A percentile compares a stretch with the other conserved stretches of the same genome.
These are phyloP conservation scores for Crocallis elinguaria DNA, from an alignment of 2,888 invertebrate species.

Conservation along the genomic window DNA sequence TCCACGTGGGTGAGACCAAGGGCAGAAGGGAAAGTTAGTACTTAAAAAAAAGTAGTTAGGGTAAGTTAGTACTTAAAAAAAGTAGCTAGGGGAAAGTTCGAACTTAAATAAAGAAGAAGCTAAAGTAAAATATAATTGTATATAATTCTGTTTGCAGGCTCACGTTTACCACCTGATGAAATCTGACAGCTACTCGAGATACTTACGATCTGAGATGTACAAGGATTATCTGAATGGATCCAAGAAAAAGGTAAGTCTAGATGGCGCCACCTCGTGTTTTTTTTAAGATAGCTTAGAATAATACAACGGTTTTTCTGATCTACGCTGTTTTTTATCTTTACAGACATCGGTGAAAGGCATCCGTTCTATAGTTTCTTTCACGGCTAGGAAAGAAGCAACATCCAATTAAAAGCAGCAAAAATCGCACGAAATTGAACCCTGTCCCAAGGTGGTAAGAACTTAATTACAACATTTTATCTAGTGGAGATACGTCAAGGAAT, in stretches of 20 bases:
- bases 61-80: too few relatives aligned
- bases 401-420: slow-evolving; percentile 26
- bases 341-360: slow-evolving; percentile 95
- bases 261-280: too few relatives aligned
- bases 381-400: slow-evolving; percentile 87
- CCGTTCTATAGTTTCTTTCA: slow-evolving; percentile 93
- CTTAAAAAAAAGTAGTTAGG: too few relatives aligned
- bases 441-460: slow-evolving; percentile 24
- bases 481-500: neutral
- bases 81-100: too few relatives aligned
- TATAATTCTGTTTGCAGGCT: slow-evolving; percentile 85
- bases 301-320: too few relatives aligned
- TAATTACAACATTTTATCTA: neutral
- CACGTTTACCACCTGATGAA: slow-evolving; percentile 99
- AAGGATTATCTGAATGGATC: slow-evolving; percentile 98
- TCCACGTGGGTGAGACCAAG: too few relatives aligned
- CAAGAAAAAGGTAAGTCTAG: slow-evolving; percentile 94
- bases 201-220: slow-evolving; percentile 99
- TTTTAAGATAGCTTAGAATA: too few relatives aligned
- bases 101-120: too few relatives aligned
- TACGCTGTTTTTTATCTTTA: too few relatives aligned
- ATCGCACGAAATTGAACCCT: slow-evolving; percentile 6
- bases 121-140: too few relatives aligned
- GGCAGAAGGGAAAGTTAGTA: too few relatives aligned
- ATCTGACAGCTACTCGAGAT: slow-evolving; percentile 99